These are phyloP conservation scores for Prinia subflava DNA, from an alignment of 2,113 vertebrate genomes.

Conservation along the genomic window DNA sequence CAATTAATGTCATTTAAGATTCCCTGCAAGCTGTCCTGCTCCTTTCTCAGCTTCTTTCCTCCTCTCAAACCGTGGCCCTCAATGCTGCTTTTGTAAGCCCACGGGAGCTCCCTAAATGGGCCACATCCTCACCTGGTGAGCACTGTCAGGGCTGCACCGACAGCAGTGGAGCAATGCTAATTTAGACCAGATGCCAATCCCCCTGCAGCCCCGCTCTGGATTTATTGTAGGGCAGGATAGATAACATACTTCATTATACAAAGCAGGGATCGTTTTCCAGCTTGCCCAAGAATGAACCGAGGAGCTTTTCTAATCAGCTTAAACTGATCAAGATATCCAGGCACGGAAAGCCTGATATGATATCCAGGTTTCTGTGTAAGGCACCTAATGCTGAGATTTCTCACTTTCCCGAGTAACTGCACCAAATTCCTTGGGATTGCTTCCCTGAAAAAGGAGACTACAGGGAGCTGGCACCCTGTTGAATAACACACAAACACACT, in stretches of 20 bases:
- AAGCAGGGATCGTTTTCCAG: conserved; percentile 54
- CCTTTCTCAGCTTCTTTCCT: conserved; percentile 25
- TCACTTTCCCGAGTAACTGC: background rate
- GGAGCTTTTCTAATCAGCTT: conserved; percentile 51
- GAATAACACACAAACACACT: background rate
- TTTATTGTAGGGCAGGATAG: conserved; percentile 38
- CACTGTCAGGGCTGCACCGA: background rate
- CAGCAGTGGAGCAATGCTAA: conserved; percentile 19
- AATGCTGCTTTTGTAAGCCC: conserved; percentile 51
- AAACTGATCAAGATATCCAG: conserved; percentile 19
- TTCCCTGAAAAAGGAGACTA: background rate
- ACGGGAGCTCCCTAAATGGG: conserved; percentile 7
- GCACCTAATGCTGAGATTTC: background rate
- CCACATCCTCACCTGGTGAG: conserved; percentile 57
- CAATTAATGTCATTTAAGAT: conserved; percentile 58
- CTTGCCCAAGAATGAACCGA: conserved; percentile 27
- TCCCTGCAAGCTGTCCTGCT: conserved; percentile 40
- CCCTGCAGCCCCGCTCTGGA: background rate
- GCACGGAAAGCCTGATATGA: background rate
- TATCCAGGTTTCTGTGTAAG: background rate
- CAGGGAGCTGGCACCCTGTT: background rate
- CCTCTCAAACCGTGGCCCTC: background rate
- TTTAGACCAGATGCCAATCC: conserved; percentile 50
- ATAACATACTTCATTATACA: conserved; percentile 49
- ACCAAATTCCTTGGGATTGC: background rate